phyloP scores from a whole-genome alignment of 2,797 vertebrate genomes.

The Podargus strigoides region DNA sequence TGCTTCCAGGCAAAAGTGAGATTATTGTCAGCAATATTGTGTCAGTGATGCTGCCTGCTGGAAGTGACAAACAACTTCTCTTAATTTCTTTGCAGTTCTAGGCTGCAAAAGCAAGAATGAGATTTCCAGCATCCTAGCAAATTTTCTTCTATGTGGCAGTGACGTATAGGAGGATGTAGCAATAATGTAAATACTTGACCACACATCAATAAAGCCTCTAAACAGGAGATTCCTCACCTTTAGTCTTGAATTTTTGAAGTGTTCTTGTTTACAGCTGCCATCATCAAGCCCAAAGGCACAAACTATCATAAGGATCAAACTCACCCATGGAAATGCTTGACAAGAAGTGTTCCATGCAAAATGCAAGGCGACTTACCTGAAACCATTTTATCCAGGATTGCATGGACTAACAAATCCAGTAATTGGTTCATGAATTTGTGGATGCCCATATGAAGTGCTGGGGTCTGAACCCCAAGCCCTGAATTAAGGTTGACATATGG shows the following conservation, averaged over 20 bases:
- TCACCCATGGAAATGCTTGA: background rate
- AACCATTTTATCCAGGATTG: background rate
- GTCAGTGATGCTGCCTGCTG: background rate
- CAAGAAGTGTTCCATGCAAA: background rate
- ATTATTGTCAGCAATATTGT: background rate
- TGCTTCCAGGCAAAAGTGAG: background rate
- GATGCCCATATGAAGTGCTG: too few relatives aligned
- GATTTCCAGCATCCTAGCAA: rapidly evolving
- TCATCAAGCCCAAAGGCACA: background rate
- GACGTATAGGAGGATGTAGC: background rate
- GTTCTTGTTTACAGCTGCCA: background rate
- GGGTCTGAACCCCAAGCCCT: too few relatives aligned
- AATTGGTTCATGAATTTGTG: background rate
- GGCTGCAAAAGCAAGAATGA: background rate
- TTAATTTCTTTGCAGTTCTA: background rate
- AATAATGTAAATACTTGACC: background rate
- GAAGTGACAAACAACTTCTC: background rate
- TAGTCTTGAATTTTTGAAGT: background rate
- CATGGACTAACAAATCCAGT: background rate
- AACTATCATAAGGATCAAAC: background rate
- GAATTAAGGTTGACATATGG: too few relatives aligned
- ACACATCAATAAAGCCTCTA: background rate
- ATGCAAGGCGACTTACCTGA: background rate
- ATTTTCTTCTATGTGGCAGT: background rate
- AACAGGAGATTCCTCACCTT: background rate